phyloP scores from a whole-genome alignment of 2,113 vertebrate genomes.

The Dicrurus megarhynchus region DNA sequence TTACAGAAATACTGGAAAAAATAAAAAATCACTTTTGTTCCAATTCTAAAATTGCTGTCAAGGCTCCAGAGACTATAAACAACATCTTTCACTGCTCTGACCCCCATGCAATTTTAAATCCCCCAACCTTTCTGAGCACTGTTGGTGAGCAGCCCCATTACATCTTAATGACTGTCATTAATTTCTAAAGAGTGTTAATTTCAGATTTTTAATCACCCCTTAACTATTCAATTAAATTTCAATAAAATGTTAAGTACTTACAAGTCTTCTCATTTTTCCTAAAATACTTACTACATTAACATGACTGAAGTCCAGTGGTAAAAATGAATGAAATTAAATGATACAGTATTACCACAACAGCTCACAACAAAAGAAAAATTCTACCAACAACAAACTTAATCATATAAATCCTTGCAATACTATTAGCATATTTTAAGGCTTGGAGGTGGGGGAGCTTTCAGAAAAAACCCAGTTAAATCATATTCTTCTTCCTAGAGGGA shows the following conservation, averaged over 20 bases:
- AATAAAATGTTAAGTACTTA: conserved; percentile 90
- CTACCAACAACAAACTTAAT: background rate
- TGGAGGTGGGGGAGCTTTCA: background rate
- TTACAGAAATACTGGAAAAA: conserved; percentile 69
- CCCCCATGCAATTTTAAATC: conserved; percentile 88
- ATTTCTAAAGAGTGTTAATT: conserved; percentile 95
- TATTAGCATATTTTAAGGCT: background rate
- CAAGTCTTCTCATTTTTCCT: conserved; percentile 87
- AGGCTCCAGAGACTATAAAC: conserved; percentile 82
- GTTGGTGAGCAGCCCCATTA: conserved; percentile 87
- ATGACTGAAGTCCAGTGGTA: conserved; percentile 78
- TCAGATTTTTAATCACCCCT: conserved; percentile 94
- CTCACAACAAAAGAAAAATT: conserved; percentile 62
- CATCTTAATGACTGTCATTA: conserved; percentile 93
- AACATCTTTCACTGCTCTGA: conserved; percentile 86
- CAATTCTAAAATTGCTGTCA: conserved; percentile 78
- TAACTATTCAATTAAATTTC: conserved; percentile 95
- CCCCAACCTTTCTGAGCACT: conserved; percentile 86
- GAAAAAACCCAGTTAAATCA: background rate
- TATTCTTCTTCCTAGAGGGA: background rate
- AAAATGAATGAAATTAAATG: conserved; percentile 75
- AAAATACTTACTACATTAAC: conserved; percentile 85
- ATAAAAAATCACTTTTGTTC: conserved; percentile 74
- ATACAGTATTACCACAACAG: conserved; percentile 57
- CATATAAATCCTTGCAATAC: conserved; percentile 1